Conservation (phyloP, 2,113 vertebrate species). For the Pitta sordida region DNA sequence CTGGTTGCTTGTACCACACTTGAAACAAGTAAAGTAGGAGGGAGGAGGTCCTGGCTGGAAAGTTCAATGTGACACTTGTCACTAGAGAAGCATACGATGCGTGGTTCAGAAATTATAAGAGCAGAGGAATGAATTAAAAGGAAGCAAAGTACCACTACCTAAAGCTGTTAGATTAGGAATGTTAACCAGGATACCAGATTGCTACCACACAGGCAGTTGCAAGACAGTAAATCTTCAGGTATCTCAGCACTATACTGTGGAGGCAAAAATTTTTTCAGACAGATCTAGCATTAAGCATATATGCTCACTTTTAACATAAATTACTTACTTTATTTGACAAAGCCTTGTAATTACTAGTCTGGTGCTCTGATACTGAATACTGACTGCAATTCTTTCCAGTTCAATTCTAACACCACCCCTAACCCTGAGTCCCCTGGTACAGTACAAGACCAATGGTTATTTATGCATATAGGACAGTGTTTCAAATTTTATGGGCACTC, state of each 20-base stretch:
- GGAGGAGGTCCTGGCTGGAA: constrained; percentile 67
- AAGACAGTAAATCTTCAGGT: neutral
- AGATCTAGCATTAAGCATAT: neutral
- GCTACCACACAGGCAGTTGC: neutral
- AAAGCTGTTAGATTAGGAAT: neutral
- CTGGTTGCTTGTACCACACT: constrained; percentile 79
- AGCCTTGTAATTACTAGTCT: neutral
- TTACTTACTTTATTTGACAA: neutral
- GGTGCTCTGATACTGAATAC: neutral
- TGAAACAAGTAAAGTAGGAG: constrained; percentile 72
- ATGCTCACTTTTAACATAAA: neutral
- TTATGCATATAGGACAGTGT: neutral
- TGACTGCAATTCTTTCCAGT: neutral
- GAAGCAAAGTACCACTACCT: neutral
- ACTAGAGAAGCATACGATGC: neutral
- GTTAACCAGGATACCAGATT: neutral
- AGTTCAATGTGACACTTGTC: neutral
- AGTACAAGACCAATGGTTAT: neutral
- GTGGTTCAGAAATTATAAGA: neutral
- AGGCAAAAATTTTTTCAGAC: neutral
- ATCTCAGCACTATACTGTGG: neutral
- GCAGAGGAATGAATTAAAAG: neutral
- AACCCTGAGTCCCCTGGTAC: neutral
- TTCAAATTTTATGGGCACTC: neutral
- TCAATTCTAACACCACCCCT: neutral